Base-by-base conservation (phyloP, 1,140 invertebrate genomes). In the Dendrolimus punctatus region DNA sequence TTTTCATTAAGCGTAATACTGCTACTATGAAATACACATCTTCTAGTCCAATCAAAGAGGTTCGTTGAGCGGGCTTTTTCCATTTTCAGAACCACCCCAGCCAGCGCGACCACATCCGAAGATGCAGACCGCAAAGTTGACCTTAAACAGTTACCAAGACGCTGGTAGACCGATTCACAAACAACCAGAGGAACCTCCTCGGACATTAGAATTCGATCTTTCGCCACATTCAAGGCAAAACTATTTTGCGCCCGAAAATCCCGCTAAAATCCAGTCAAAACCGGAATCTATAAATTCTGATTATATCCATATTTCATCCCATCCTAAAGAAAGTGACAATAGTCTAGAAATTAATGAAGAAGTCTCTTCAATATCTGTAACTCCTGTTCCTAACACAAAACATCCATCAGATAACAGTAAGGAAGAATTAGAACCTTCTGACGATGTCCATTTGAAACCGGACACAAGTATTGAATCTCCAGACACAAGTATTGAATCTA, bases 51-150 rank as follows among this genome's bases (percentile, higher is more conserved):
- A 72, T 69, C 55, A 23, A 53, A 39, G 46, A 49, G 71, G 67
- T 76, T 76, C 76, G 66, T 70, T 57, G 71, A 71, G 64, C 62
- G 63, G 66, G 63, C 57, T 64, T 46, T 71, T 73, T 73, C 64
- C 61, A 54, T 66, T 76, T 79, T 76, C 76, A 80, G 76, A 69
- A 53, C 46, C 42, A 44, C 57, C 60, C 61, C 60, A 58, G 54
- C 56, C 63, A 40, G 51, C 51, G 51, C 62, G 67, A 57, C 63
- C 53, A 51, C 66, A 44, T 8, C 49, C 60, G 49, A 56, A 53
- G 46, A 49, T 62, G 51, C 43, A 44, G 56, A 61, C 51, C 53
- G 58, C 50, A 48, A 53, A 64, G 42, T 38, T 48, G 47, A 42
- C 51, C 46, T 38, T 36, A 40, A 8, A 37, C 48, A 9, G 53